Percentiles rank a stretch among this genome's conserved stretches.
Evolutionary conservation across 2,797 vertebrate species (phyloP).

Genomic region (Urosaurus nigricauda): DNA sequence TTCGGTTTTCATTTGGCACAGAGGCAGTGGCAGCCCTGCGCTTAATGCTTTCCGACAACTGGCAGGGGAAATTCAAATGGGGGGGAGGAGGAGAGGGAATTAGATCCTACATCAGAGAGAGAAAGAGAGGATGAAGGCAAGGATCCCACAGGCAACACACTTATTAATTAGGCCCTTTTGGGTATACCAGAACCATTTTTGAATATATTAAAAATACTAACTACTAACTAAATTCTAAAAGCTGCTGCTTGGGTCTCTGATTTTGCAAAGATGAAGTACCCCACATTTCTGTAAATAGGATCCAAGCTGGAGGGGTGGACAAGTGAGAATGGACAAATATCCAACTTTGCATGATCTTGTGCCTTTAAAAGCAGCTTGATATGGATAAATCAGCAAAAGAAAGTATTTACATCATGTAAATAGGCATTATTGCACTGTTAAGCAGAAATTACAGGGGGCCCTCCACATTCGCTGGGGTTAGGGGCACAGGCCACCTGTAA

Average conservation of each 20-base stretch:
- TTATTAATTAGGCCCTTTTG: conserved; percentile 40
- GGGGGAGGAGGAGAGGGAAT: background rate
- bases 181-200: background rate
- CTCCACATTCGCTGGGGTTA: too few relatives aligned
- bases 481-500: too few relatives aligned
- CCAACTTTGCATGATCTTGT: background rate
- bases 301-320: background rate
- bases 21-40: conserved; percentile 21
- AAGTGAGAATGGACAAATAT: background rate
- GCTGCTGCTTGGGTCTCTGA: background rate
- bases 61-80: conserved; percentile 48
- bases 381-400: background rate
- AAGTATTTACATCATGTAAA: background rate
- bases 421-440: background rate
- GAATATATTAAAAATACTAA: background rate
- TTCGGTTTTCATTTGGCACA: conserved; percentile 37
- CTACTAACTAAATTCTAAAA: background rate
- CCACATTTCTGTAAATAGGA: background rate
- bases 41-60: conserved; percentile 45
- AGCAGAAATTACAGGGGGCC: background rate
- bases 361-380: conserved; percentile 11
- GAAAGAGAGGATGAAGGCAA: conserved; percentile 20
- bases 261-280: conserved; percentile 1
- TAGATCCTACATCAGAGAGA: conserved; percentile 20
- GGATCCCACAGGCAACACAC: conserved; percentile 17